Conservation (phyloP, 2,113 vertebrate species). For the Cygnus atratus region DNA sequence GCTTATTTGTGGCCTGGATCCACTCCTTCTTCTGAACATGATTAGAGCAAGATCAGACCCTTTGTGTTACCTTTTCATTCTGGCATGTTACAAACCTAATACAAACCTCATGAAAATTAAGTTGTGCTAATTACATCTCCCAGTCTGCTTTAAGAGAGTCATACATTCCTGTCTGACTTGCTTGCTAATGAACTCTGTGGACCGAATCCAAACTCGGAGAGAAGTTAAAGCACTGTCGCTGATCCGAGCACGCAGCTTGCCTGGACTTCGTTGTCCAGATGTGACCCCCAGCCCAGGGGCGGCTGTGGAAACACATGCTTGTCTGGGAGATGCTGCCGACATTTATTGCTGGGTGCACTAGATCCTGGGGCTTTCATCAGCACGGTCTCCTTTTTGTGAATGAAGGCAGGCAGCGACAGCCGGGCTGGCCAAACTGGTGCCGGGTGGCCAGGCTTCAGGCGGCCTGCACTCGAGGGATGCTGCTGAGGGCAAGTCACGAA, state of each 20-base stretch:
- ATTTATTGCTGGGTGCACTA: neutral
- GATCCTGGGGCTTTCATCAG: neutral
- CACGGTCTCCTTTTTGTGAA: neutral
- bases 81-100: neutral
- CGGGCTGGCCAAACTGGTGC: neutral
- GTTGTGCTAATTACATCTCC: neutral
- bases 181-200: neutral
- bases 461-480: neutral
- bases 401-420: neutral
- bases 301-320: neutral
- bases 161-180: neutral
- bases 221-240: neutral
- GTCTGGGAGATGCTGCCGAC: neutral
- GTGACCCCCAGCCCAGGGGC: neutral
- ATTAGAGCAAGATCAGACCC: neutral
- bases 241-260: rapidly evolving
- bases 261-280: neutral
- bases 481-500: neutral
- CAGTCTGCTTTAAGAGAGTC: neutral
- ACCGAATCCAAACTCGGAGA: neutral
- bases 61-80: neutral
- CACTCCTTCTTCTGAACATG: neutral
- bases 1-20: neutral
- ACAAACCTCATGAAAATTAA: neutral
- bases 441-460: neutral